Evolutionary conservation across 2,888 invertebrate species (phyloP).

Genomic region (Leptothorax acervorum): DNA sequence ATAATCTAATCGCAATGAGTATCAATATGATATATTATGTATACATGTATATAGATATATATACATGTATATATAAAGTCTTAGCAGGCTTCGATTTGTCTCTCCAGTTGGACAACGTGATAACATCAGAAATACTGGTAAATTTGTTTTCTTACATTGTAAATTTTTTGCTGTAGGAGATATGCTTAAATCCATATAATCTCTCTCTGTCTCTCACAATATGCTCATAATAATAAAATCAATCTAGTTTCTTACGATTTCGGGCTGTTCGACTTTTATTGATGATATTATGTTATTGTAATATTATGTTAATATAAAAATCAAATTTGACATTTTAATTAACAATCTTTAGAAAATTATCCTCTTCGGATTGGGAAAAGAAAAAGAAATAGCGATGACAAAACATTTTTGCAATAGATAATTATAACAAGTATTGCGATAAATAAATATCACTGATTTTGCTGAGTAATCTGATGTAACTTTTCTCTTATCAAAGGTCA

Average conservation of each 20-base stretch:
- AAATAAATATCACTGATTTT: slow-evolving; percentile 4
- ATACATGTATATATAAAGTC: slow-evolving; percentile 26
- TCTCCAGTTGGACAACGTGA: slow-evolving; percentile 14
- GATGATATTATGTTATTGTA: background rate
- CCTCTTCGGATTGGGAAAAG: background rate
- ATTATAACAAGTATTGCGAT: background rate
- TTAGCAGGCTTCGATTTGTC: slow-evolving; percentile 3
- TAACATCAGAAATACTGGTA: slow-evolving; percentile 21
- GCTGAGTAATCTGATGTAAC: background rate
- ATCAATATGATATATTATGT: background rate
- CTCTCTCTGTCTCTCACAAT: background rate
- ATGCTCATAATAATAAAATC: background rate
- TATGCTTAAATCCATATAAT: background rate
- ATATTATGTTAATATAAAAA: background rate
- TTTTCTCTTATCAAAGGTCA: slow-evolving; percentile 5
- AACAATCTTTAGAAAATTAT: background rate
- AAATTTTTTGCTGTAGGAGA: background rate
- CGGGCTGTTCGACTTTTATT: background rate
- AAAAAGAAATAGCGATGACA: background rate
- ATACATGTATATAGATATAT: background rate
- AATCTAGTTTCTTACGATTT: background rate
- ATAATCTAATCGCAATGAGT: slow-evolving; percentile 5
- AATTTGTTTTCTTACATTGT: background rate
- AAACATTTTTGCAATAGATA: background rate
- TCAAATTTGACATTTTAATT: background rate